Evolutionary conservation across 2,797 vertebrate species (phyloP), one percentile per base, ranked within the genome.

Genomic region (Pipistrellus pygmaeus): DNA sequence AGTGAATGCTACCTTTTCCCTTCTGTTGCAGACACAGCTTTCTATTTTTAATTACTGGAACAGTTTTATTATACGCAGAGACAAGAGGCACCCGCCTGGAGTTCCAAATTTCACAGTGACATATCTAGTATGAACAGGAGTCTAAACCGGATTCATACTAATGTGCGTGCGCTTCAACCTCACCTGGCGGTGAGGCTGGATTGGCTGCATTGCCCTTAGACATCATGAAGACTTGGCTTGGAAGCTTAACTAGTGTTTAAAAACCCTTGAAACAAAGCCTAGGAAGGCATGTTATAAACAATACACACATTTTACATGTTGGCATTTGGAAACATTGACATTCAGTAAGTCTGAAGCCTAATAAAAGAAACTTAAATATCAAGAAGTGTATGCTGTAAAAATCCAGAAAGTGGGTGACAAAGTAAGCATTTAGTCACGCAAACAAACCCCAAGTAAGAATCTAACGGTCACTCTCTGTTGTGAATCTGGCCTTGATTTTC

Each of bases 221-320:
- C 6, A 32, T 4, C 32, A 17, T 23, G 27, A 90, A 81, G 51
- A 46, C 13, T 77, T 72, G 62, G 38, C 55, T 87, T 78, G 84
- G 38, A 84, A 91, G 41, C 51, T 75, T 73, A 73, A 76, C 69
- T 51, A 62, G 32, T n/a, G 20, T 91, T 81, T 60, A 83, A 95
- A 85, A 89, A 53, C 2, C 30, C 35, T 72, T 84, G 41, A 77
- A 69, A 89, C 46, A 71, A 82, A 85, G 51, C 18, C 13, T 30
- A 13, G 18, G 25, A 92, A 91, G 60, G 75, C 2, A 48, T 14
- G 30, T 85, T 93, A 78, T n/a, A 95, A 94, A 87, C 41, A 25
- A 93, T 23, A 72, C 5, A n/a, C 62, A 51, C 38, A 77, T 15
- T 62, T 48, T 46, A 35, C 55, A 51, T 6, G 23, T 23, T 71